Evolutionary conservation across 2,113 vertebrate genomes (phyloP).

Genomic region (Nothobranchius furzeri): DNA sequence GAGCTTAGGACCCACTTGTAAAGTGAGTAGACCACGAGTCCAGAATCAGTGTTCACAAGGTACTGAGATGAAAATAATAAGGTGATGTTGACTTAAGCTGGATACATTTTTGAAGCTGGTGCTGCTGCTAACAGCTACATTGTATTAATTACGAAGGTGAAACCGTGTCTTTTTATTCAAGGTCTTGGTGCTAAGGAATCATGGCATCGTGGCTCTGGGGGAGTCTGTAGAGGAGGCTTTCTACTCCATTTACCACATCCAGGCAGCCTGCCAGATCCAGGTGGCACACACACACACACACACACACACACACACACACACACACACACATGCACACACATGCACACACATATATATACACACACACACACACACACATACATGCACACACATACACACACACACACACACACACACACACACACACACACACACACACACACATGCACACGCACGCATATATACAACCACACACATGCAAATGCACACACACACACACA

Average conservation of each 20-base stretch:
- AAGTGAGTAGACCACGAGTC: constrained; percentile 76
- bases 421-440: no score
- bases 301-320: constrained; percentile 7
- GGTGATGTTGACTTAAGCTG: constrained; percentile 5
- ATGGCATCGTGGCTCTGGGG: constrained; percentile 91
- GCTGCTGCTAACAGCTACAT: neutral
- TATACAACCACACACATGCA: no score
- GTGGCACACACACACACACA: constrained; percentile 66
- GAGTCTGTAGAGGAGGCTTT: constrained; percentile 96
- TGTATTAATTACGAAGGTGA: neutral
- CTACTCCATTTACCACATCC: constrained; percentile 93
- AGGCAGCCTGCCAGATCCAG: constrained; percentile 96
- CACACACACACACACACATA: no score
- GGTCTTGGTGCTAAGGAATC: constrained; percentile 96
- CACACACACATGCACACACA: no score
- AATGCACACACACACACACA: no score
- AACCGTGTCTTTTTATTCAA: constrained; percentile 53
- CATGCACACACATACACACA: no score
- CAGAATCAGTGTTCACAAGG: neutral
- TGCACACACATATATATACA: no score
- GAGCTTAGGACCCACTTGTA: constrained; percentile 93
- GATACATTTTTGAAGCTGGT: constrained; percentile 22
- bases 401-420: no score
- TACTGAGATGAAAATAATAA: neutral
- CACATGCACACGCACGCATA: no score